A percentile compares a stretch with the other conserved stretches of the same genome.
phyloP scores from a whole-genome alignment of 2,797 vertebrate species.

The Chromobotia macracanthus region DNA sequence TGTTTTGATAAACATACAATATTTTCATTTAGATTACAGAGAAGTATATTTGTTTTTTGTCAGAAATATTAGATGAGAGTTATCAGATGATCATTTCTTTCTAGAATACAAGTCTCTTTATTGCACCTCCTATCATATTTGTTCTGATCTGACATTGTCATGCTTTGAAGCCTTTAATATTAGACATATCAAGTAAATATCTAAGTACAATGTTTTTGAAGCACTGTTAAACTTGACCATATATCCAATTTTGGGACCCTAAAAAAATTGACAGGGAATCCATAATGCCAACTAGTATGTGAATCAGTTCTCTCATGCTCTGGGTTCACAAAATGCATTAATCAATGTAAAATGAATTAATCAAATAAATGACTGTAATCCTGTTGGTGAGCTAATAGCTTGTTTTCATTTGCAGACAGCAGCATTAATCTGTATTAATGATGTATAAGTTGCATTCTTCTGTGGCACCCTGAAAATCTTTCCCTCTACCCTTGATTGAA shows the following conservation, averaged over 20 bases:
- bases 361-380: slow-evolving; percentile 25
- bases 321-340: slow-evolving; percentile 23
- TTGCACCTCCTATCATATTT: not conserved
- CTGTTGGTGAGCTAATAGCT: slow-evolving; percentile 23
- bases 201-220: not conserved
- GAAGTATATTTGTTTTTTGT: not conserved
- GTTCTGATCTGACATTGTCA: not conserved
- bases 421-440: slow-evolving; percentile 16
- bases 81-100: not conserved
- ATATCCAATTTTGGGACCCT: not conserved
- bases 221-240: not conserved
- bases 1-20: slow-evolving; percentile 6
- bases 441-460: slow-evolving; percentile 5
- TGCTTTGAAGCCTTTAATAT: slow-evolving; percentile 15
- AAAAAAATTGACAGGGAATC: not conserved
- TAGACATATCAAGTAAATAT: not conserved
- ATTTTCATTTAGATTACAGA: slow-evolving; percentile 13
- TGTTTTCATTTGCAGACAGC: slow-evolving; percentile 27
- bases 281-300: too few relatives aligned
- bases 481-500: slow-evolving; percentile 65
- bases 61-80: not conserved
- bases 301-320: slow-evolving; percentile 2
- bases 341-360: too few relatives aligned
- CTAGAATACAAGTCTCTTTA: slow-evolving; percentile 1
- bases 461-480: slow-evolving; percentile 2